Evolutionary conservation across 2,113 vertebrate genomes (phyloP), one percentile per base, ranked within the genome.

Genomic region (Abramis brama): DNA sequence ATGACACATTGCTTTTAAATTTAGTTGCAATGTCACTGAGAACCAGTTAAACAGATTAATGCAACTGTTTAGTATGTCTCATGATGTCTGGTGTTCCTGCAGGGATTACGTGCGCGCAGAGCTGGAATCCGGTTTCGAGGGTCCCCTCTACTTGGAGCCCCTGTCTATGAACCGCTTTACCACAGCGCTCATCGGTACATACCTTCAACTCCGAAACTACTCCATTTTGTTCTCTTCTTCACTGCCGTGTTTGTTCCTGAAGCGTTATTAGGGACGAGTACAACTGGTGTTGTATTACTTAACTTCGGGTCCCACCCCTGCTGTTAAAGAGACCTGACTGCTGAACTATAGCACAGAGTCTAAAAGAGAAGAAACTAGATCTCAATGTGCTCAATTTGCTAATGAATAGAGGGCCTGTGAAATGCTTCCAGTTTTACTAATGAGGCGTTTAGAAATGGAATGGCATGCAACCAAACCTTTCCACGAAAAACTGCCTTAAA

Each of bases 101-200:
- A 99, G 98, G 94, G 98, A 99, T 95, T 99, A 99, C 85, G 98
- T 99, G 80, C 95, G 97, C 88, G 97, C 97, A 4, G 98, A 99
- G 88, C 93, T 99, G 93, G 97, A 99, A 86, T 99, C 96, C 0
- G 97, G 97, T 82, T 96, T 96, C 70, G 98, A 98, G 94, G 98
- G 98, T 85, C 96, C 98, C 17, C 95, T 99, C 91, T 98, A 99
- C 88, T 93, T 97, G 93, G 97, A 99, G 88, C 97, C 98, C 78
- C 96, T 99, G 8, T 99, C 98, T 15, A 97, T 98, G 96, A 98
- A 99, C 93, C 95, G 97, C 86, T 99, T 99, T 93, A 97, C 97
- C 91, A 98, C 97, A 74, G 98, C 98, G 75, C 95, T 99, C 89
- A 95, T 99, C 88, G 97, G 98, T 99, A 95, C 92, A 92, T 93